Base-by-base conservation (phyloP, 2,797 vertebrate species). In the Xenops minutus region DNA sequence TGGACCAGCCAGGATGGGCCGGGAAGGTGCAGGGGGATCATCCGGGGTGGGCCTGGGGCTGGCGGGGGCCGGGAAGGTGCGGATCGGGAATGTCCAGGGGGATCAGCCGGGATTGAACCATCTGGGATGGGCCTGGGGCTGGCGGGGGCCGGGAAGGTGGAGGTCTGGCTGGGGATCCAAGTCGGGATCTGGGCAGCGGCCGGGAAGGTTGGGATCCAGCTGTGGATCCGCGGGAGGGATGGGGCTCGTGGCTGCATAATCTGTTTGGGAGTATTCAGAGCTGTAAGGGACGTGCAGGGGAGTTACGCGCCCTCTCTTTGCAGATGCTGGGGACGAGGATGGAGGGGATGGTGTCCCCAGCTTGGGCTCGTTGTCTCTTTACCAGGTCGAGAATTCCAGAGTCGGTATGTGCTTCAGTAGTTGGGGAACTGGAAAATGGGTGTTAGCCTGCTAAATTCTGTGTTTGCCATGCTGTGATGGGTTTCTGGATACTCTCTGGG, bases 381-480 rank as follows among this genome's bases (percentile, higher is more conserved):
- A 98, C 98, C 48, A 98, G 12, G 52, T 97, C 98, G 37, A 97
- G 96, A 78, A 96, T 98, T 96, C 98, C 98, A 55, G 96, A 97
- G 43, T 95, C 92, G 95, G 98, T 98, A 98, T 79, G 98, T 72
- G 43, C 34, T 41, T 29, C 36, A 30, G n/a, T 77, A 34, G 39
- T 23, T 39, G 30, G 73, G 58, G 82, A 74, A n/a, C 69, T 58
- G 59, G 37, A 64, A 48, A 62, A 18, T 3, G 17, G 5, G 3
- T 21, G 4, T 61, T 49, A 14, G 12, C 6, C 26, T 66, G n/a
- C 37, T 61, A 46, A 27, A 54, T 74, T 39, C 18, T 37, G 29
- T 55, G 27, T 15, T 54, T 49, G 37, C 17, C 55, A 43, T 21
- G 32, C 9, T 39, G 2, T 21, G 43, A 7, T 2, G 8, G 15